A percentile compares a stretch with the other conserved stretches of the same genome.
Evolutionary conservation across 1,140 invertebrate species (phyloP).

Genomic region (Drosophila bifasciata): DNA sequence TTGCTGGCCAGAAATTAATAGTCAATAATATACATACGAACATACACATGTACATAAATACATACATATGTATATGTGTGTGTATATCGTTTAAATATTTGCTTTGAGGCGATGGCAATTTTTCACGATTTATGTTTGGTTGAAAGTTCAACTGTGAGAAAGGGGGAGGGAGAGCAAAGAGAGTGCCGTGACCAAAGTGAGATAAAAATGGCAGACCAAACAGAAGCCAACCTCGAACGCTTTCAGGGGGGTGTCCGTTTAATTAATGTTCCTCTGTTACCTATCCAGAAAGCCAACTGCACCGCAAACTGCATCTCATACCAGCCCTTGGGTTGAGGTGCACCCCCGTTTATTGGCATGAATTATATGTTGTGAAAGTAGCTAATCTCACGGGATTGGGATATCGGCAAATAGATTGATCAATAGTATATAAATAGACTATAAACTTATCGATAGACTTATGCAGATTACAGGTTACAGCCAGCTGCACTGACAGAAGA

Average conservation of each 20-base stretch:
- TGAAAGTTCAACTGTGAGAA: too few relatives aligned
- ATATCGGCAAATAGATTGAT: too few relatives aligned
- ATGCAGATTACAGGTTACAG: not conserved
- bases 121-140: slow-evolving; percentile 24
- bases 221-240: not conserved
- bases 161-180: slow-evolving; percentile 18
- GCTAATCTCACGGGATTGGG: too few relatives aligned
- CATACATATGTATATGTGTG: slow-evolving; percentile 25
- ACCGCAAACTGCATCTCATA: too few relatives aligned
- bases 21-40: slow-evolving; percentile 39
- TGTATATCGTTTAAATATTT: slow-evolving; percentile 28
- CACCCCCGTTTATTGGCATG: too few relatives aligned
- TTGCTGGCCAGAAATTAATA: slow-evolving; percentile 50
- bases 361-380: too few relatives aligned
- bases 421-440: too few relatives aligned
- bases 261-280: slow-evolving; percentile 2
- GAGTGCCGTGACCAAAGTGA: slow-evolving; percentile 44
- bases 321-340: too few relatives aligned
- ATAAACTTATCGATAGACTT: too few relatives aligned
- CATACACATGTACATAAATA: slow-evolving; percentile 1
- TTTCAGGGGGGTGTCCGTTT: not conserved
- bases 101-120: slow-evolving; percentile 32
- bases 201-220: slow-evolving; percentile 35
- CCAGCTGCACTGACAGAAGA: slow-evolving; percentile 3
- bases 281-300: too few relatives aligned